A percentile compares a stretch with the other conserved stretches of the same genome.
Evolutionary conservation across 2,888 invertebrate species (phyloP).

Genomic region (Adelphocoris suturalis): DNA sequence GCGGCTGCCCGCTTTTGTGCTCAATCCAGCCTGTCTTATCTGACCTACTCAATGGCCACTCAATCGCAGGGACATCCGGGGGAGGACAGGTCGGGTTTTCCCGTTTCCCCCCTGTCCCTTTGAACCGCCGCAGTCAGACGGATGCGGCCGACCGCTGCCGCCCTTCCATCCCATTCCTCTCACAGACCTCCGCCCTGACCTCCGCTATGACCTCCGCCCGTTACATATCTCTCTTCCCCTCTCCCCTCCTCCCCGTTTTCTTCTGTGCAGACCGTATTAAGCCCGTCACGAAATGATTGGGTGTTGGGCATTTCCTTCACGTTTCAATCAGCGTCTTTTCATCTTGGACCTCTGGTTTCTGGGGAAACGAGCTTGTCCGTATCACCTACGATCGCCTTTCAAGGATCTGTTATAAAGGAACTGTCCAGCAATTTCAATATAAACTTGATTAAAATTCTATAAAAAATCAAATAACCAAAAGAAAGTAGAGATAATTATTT

Average conservation of each 20-base stretch:
- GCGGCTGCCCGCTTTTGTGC: background rate
- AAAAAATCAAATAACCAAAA: too few species aligned
- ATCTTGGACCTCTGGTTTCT: background rate
- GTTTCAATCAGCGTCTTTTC: slow-evolving; percentile 18
- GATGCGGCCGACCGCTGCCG: background rate
- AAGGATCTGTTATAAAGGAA: background rate
- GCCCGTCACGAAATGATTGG: slow-evolving; percentile 13
- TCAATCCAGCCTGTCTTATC: background rate
- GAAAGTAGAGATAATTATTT: too few species aligned
- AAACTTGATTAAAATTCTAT: too few species aligned
- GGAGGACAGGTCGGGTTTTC: slow-evolving; percentile 2
- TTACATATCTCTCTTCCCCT: background rate
- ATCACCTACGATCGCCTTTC: background rate
- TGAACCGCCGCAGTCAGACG: background rate
- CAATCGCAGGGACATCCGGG: slow-evolving; percentile 26
- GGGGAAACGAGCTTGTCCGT: background rate
- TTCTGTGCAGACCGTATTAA: slow-evolving; percentile 3
- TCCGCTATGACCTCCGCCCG: background rate
- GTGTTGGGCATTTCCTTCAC: slow-evolving; percentile 36
- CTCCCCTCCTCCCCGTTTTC: background rate
- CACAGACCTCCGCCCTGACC: too few species aligned
- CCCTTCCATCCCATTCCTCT: background rate
- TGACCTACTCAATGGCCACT: slow-evolving; percentile 21
- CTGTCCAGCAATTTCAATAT: too few species aligned
- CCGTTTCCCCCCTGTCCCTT: background rate